Conservation (phyloP, 2,888 invertebrate species). For the Ormyrus nitidulus region DNA sequence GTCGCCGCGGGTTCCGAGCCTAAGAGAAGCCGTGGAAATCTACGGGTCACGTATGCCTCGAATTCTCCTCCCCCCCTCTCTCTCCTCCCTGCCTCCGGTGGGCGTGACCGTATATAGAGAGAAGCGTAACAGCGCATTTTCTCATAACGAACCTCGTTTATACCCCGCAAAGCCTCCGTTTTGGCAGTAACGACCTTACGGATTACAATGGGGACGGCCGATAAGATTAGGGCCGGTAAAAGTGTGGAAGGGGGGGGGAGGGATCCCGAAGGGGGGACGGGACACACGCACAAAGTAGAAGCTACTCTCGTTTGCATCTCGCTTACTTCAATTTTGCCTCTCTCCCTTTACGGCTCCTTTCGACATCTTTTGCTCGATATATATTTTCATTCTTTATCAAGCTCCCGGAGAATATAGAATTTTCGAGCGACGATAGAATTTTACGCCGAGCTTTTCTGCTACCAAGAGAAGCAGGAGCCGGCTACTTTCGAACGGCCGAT, state of each 20-base stretch:
- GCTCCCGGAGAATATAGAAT: neutral
- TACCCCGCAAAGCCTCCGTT: conserved; percentile 45
- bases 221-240: conserved; percentile 45
- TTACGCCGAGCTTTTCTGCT: too few species aligned
- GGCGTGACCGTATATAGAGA: conserved; percentile 17
- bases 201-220: conserved; percentile 39
- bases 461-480: too few species aligned
- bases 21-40: conserved; percentile 17
- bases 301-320: neutral
- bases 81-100: neutral
- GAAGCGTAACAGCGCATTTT: conserved; percentile 24
- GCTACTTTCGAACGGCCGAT: too few species aligned
- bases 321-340: conserved; percentile 26
- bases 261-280: neutral
- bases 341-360: conserved; percentile 10
- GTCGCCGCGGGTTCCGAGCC: conserved; percentile 22
- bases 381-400: neutral
- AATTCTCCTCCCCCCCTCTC: conserved; percentile 25
- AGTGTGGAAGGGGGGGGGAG: neutral
- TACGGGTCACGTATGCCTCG: conserved; percentile 44
- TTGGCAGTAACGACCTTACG: conserved; percentile 46
- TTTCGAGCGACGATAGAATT: neutral
- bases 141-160: conserved; percentile 51
- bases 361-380: neutral
- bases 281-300: conserved; percentile 2